Conservation (phyloP, 2,888 invertebrate genomes). For the Stegophylla sp. region DNA sequence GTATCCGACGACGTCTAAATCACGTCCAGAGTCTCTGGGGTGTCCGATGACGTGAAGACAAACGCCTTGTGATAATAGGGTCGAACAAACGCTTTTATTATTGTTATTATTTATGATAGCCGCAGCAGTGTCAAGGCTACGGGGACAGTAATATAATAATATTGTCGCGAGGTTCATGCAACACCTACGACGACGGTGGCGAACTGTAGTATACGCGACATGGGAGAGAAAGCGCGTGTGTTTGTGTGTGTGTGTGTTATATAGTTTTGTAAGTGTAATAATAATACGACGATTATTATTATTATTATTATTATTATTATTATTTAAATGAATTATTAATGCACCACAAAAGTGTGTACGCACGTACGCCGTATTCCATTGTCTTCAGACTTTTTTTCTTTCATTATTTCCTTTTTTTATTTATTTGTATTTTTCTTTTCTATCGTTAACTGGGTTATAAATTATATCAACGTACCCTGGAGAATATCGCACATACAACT, state of each 20-base stretch:
- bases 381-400: conserved; percentile 32
- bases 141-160: conserved; percentile 22
- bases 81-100: not conserved
- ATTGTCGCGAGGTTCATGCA: conserved; percentile 27
- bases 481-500: conserved; percentile 27
- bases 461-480: conserved; percentile 36
- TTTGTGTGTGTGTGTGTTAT: too few species aligned
- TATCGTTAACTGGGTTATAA: conserved; percentile 35
- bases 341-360: conserved; percentile 34
- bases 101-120: conserved; percentile 22
- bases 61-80: not conserved
- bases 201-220: not conserved
- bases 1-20: not conserved
- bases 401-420: conserved; percentile 27
- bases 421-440: not conserved
- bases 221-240: conserved; percentile 31
- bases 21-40: not conserved
- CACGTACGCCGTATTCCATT: conserved; percentile 44
- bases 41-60: not conserved
- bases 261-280: conserved; percentile 16
- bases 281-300: conserved; percentile 41
- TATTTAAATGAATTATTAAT: conserved; percentile 55
- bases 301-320: conserved; percentile 42
- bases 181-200: conserved; percentile 27
- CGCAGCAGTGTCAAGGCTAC: conserved; percentile 45